Percentiles rank a stretch among this genome's conserved stretches.
Conservation (phyloP, 2,888 invertebrate species). For the Mythimna vitellina region DNA sequence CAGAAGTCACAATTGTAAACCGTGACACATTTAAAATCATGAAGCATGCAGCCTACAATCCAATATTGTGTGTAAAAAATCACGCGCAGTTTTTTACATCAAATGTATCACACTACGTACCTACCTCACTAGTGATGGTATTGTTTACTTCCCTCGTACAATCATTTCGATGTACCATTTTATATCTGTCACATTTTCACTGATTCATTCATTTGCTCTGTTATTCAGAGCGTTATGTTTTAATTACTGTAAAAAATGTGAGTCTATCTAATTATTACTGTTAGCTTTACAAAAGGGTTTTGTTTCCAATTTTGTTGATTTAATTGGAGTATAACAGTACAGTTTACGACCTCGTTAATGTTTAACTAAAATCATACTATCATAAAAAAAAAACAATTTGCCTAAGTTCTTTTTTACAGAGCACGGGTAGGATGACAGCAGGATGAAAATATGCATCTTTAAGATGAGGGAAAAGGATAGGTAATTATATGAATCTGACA, state of each 20-base stretch:
- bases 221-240: slow-evolving; percentile 35
- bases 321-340: too few relatives aligned
- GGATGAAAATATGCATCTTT: too few relatives aligned
- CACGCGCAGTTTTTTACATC: slow-evolving; percentile 21
- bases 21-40: slow-evolving; percentile 3
- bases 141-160: slow-evolving; percentile 39
- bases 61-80: slow-evolving; percentile 22
- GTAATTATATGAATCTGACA: too few relatives aligned
- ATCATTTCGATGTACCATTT: slow-evolving; percentile 12
- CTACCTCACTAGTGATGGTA: slow-evolving; percentile 1
- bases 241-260: slow-evolving; percentile 12
- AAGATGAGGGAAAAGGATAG: too few relatives aligned
- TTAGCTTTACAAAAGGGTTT: slow-evolving; percentile 9
- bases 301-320: background rate
- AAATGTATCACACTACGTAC: slow-evolving; percentile 28
- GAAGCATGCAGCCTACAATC: slow-evolving; percentile 21
- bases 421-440: too few relatives aligned
- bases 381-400: too few relatives aligned
- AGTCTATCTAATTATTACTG: background rate
- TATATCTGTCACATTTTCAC: slow-evolving; percentile 30
- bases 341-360: too few relatives aligned
- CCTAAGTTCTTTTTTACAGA: too few relatives aligned
- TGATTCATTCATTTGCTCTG: slow-evolving; percentile 33
- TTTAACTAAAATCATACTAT: too few relatives aligned
- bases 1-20: background rate